These are phyloP conservation scores for Salarias fasciatus DNA, from an alignment of 2,797 vertebrate genomes.

Conservation along the genomic window DNA sequence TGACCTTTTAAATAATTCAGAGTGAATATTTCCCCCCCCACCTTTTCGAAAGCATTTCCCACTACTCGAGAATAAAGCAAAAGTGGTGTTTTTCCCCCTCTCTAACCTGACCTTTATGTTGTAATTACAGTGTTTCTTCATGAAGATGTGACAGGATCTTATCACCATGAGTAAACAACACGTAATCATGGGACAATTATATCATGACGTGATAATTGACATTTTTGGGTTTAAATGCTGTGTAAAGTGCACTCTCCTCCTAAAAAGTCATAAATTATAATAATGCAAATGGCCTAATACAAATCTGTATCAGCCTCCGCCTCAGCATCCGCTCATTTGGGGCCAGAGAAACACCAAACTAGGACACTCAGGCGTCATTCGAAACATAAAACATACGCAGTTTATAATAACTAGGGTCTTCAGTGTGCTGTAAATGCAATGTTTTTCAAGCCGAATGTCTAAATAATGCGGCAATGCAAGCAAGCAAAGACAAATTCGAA, in stretches of 20 bases:
- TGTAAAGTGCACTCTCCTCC: neutral
- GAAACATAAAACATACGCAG: slow-evolving; percentile 1
- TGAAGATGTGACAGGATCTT: neutral
- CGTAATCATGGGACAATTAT: neutral
- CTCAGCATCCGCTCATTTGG: neutral
- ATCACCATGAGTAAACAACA: neutral
- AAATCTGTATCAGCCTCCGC: slow-evolving; percentile 3
- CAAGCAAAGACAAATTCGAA: neutral
- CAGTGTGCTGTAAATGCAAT: slow-evolving; percentile 7
- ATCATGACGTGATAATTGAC: neutral
- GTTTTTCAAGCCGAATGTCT: neutral
- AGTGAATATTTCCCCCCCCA: neutral
- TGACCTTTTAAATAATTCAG: neutral
- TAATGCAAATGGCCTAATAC: slow-evolving; percentile 8
- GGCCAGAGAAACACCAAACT: slow-evolving; percentile 35
- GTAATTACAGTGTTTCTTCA: slow-evolving; percentile 3
- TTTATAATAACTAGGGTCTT: neutral
- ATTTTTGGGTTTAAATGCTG: neutral
- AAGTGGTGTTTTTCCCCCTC: neutral
- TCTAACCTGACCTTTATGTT: slow-evolving; percentile 1
- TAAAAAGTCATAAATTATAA: neutral
- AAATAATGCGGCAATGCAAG: slow-evolving; percentile 2
- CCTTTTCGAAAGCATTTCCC: neutral
- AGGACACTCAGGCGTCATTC: slow-evolving; percentile 6
- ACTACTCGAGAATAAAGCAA: neutral